Evolutionary conservation across 2,797 vertebrate species (phyloP), one percentile per base, ranked within the genome.

Genomic region (Luscinia luscinia): DNA sequence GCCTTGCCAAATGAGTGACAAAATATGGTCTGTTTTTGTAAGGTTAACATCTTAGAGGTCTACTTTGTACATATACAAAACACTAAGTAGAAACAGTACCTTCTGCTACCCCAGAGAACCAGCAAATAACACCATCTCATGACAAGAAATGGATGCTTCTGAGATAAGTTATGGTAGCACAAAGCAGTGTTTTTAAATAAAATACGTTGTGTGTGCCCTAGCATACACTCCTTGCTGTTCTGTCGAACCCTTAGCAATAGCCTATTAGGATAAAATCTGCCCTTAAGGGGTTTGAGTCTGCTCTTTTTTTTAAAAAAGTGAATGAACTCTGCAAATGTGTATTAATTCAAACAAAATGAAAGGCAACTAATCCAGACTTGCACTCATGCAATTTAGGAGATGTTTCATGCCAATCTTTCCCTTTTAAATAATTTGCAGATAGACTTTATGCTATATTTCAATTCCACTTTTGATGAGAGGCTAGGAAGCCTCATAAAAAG

Each of bases 341-440:
- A 93, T 94, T 93, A 90, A 91, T 55, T 93, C 80, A 75, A 88
- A 73, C 8, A 75, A 73, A 93, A 91, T 66, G 69, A 93, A 92
- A 90, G 26, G 64, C 77, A 88, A 93, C 91, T 93, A 89, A 95
- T 94, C 92, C 92, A 94, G 95, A 97, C 93, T 96, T 94, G 95
- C 43, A 91, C 69, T 57, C 34, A 23, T 0, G 34, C 49, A 96
- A 92, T 95, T 92, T 84, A 90, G 51, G 48, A 66, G 58, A 75
- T 15, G 8, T n/a, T 89, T 59, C 43, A 40, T 89, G 94, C 92
- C 92, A 89, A 73, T 75, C 79, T 83, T 78, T 78, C 80, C 77
- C 67, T 94, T 92, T 76, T 66, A 89, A 89, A 92, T 88, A 86
- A 91, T 90, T 67, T 95, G 52, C 87, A 90, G 77, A 84, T 86